Evolutionary conservation across 1,140 invertebrate genomes (phyloP).

Genomic region (Archegozetes longisetosus): DNA sequence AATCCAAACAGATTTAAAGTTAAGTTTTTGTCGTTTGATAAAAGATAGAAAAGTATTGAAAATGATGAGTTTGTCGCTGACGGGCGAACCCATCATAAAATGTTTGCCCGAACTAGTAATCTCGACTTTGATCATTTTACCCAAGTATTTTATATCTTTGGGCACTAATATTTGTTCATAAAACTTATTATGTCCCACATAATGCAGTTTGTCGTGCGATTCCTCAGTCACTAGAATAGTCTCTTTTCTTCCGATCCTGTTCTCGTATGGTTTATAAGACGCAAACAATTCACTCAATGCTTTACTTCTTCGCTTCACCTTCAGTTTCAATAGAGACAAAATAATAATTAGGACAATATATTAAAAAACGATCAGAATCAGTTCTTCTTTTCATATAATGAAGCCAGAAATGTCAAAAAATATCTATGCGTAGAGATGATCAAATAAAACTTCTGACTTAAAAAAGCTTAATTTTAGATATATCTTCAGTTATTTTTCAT

Average conservation of each 20-base stretch:
- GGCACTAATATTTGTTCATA: conserved; percentile 85
- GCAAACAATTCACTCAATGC: conserved; percentile 75
- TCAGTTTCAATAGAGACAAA: conserved; percentile 21
- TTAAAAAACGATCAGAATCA: background rate
- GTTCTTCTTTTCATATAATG: background rate
- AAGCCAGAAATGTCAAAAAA: conserved; percentile 1
- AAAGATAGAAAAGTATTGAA: too few relatives aligned
- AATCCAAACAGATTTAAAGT: too few relatives aligned
- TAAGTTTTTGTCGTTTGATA: too few relatives aligned
- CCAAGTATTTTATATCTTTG: conserved; percentile 55
- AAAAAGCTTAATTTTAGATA: too few relatives aligned
- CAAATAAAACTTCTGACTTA: too few relatives aligned
- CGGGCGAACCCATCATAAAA: conserved; percentile 62
- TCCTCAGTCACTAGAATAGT: conserved; percentile 79
- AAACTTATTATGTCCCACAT: conserved; percentile 84
- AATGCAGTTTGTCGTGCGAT: conserved; percentile 76
- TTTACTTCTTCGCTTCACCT: conserved; percentile 80
- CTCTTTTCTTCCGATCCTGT: conserved; percentile 51
- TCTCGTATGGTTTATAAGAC: conserved; percentile 67
- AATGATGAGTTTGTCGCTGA: too few relatives aligned
- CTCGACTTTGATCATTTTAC: conserved; percentile 60
- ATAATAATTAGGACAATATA: background rate
- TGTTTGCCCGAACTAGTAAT: conserved; percentile 63
- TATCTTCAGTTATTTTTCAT: too few relatives aligned
- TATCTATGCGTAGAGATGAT: conserved; percentile 3